Evolutionary conservation across 1,140 invertebrate genomes (phyloP).

Genomic region (Pararge aegeria): DNA sequence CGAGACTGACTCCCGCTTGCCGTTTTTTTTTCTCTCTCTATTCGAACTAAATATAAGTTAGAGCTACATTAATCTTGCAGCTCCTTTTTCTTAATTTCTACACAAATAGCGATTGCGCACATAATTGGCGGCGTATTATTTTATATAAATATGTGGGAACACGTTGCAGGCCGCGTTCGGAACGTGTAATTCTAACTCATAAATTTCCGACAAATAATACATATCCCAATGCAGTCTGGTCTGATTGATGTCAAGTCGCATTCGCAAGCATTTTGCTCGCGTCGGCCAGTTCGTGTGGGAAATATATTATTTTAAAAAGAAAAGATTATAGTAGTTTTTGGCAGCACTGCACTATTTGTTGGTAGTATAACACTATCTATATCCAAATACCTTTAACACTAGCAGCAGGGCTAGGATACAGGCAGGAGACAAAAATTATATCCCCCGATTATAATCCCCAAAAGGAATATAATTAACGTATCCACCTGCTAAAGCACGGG

Average conservation of each 20-base stretch:
- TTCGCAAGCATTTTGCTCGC: slow-evolving; percentile 24
- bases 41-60: background rate
- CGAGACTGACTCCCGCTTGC: too few species aligned
- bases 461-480: too few species aligned
- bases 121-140: slow-evolving; percentile 28
- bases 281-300: background rate
- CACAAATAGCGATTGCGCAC: slow-evolving; percentile 25
- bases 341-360: too few species aligned
- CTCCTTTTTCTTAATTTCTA: slow-evolving; percentile 9
- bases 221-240: slow-evolving; percentile 48
- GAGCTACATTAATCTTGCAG: background rate
- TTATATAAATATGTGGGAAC: slow-evolving; percentile 32
- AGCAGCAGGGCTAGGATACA: too few species aligned
- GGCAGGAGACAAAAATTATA: too few species aligned
- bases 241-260: slow-evolving; percentile 57
- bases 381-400: too few species aligned
- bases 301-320: background rate
- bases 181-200: slow-evolving; percentile 67
- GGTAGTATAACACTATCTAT: too few species aligned
- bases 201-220: slow-evolving; percentile 68
- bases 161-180: slow-evolving; percentile 23
- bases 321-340: too few species aligned
- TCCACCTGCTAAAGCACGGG: too few species aligned
- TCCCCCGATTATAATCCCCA: too few species aligned
- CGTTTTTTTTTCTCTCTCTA: too few species aligned